Evolutionary conservation across 1,140 invertebrate species (phyloP).

Genomic region (Drosophila aff.): DNA sequence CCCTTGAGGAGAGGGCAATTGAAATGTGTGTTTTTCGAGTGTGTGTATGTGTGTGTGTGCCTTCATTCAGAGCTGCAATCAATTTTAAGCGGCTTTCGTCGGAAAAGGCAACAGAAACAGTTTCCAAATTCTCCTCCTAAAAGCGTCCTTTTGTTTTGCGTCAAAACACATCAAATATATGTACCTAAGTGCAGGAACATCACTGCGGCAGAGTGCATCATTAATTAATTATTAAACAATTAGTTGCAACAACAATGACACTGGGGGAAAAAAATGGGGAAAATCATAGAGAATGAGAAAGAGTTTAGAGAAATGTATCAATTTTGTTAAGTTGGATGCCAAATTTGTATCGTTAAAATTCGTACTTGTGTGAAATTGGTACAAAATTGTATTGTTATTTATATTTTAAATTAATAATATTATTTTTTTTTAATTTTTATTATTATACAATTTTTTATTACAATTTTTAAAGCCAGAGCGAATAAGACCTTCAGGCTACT

Average conservation of each 20-base stretch:
- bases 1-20: slow-evolving; percentile 39
- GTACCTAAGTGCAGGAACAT: slow-evolving; percentile 1
- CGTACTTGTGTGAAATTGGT: too few relatives aligned
- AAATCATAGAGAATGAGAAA: background rate
- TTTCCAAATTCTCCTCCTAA: slow-evolving; percentile 4
- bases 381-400: too few relatives aligned
- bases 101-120: slow-evolving; percentile 9
- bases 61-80: slow-evolving; percentile 55
- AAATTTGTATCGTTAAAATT: too few relatives aligned
- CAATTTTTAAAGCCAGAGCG: too few relatives aligned
- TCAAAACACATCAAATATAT: background rate
- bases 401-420: too few relatives aligned
- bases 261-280: background rate
- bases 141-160: slow-evolving; percentile 1
- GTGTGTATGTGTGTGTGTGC: background rate
- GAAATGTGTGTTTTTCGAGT: slow-evolving; percentile 14
- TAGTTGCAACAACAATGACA: background rate
- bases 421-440: too few relatives aligned
- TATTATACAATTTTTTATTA: too few relatives aligned
- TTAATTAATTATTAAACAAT: slow-evolving; percentile 8
- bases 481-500: too few relatives aligned
- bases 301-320: background rate
- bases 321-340: background rate
- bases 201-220: background rate
- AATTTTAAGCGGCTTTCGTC: slow-evolving; percentile 60